These are phyloP conservation scores for Anoplolepis gracilipes DNA, from an alignment of 1,140 invertebrate species.

Conservation along the genomic window DNA sequence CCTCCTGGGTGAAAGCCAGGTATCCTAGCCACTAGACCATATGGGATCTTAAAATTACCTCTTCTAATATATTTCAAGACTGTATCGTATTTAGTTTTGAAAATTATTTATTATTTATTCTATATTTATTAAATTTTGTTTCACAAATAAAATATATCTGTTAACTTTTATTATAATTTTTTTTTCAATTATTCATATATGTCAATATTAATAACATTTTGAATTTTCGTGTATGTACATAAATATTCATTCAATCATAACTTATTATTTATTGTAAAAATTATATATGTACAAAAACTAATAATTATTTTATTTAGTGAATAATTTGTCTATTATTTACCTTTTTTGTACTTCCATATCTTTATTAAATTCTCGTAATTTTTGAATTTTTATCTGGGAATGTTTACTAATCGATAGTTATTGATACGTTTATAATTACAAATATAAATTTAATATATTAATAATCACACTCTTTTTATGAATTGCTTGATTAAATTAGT, in stretches of 20 bases:
- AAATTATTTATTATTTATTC: too few relatives aligned
- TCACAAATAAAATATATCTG: neutral
- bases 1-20: too few relatives aligned
- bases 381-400: too few relatives aligned
- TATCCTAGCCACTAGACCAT: too few relatives aligned
- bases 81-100: too few relatives aligned
- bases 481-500: neutral
- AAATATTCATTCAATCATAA: conserved; percentile 6
- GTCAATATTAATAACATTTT: neutral
- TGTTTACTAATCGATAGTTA: too few relatives aligned
- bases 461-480: neutral
- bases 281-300: neutral
- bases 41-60: too few relatives aligned
- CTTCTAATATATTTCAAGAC: too few relatives aligned
- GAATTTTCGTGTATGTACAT: neutral
- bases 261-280: neutral
- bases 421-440: neutral
- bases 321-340: neutral
- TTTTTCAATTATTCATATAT: neutral
- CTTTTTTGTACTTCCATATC: neutral
- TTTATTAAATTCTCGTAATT: neutral
- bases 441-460: conserved; percentile 22
- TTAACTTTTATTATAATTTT: neutral
- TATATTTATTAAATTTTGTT: neutral
- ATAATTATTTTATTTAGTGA: neutral